These are phyloP conservation scores for Taenioides sp. DNA, from an alignment of 2,797 vertebrate species.

Conservation along the genomic window DNA sequence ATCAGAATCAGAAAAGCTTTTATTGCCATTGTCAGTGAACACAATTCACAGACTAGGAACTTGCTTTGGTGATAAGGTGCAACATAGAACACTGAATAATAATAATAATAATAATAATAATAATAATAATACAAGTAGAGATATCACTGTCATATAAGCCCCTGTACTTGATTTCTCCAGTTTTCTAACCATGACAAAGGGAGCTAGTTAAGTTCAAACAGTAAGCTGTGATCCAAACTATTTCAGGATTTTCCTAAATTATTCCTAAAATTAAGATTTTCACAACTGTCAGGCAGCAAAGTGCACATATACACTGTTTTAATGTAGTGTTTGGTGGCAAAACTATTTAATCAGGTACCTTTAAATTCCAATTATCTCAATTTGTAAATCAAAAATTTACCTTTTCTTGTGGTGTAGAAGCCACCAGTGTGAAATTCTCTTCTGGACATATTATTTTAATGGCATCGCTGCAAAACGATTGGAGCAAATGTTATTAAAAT, in stretches of 20 bases:
- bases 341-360: background rate
- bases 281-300: background rate
- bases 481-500: background rate
- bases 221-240: too few species aligned
- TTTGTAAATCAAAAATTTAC: conserved; percentile 62
- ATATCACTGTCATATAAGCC: too few species aligned
- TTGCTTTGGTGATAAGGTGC: too few species aligned
- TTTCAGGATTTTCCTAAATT: background rate
- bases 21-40: too few species aligned
- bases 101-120: too few species aligned
- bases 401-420: conserved; percentile 92
- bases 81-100: too few species aligned
- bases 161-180: background rate
- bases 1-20: too few species aligned
- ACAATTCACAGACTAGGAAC: too few species aligned
- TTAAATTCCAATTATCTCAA: background rate
- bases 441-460: conserved; percentile 94
- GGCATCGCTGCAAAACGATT: conserved; percentile 77
- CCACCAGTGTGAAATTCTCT: conserved; percentile 88
- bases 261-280: background rate
- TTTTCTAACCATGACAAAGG: background rate
- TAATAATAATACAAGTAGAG: too few species aligned
- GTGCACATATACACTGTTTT: background rate
- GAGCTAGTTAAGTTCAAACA: background rate
- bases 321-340: background rate